A percentile compares a stretch with the other conserved stretches of the same genome.
These are phyloP conservation scores for Rhingia campestris DNA, from an alignment of 2,888 invertebrate genomes.

Conservation along the genomic window DNA sequence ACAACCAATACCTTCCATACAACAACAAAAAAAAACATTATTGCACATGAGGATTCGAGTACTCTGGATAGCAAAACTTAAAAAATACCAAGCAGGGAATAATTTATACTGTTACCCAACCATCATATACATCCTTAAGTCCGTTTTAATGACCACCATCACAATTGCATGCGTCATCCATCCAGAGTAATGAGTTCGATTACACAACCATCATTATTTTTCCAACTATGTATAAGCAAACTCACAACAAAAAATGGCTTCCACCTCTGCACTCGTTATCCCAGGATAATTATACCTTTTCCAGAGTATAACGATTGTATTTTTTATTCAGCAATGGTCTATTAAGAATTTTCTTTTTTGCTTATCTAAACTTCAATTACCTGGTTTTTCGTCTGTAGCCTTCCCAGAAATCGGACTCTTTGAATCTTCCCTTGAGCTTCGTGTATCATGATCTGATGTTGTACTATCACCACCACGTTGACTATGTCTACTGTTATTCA, in stretches of 20 bases:
- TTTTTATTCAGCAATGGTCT: background rate
- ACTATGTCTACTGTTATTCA: conserved; percentile 59
- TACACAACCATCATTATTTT: conserved; percentile 43
- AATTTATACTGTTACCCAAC: conserved; percentile 11
- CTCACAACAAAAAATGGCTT: background rate
- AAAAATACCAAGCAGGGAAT: conserved; percentile 9
- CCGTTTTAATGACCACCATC: conserved; percentile 45
- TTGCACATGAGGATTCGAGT: conserved; percentile 44
- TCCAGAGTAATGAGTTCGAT: conserved; percentile 44
- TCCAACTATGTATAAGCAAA: background rate
- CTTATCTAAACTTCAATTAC: conserved; percentile 73
- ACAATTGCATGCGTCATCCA: conserved; percentile 30
- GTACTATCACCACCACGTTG: conserved; percentile 78
- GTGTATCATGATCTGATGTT: conserved; percentile 81
- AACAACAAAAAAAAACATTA: conserved; percentile 9
- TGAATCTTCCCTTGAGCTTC: conserved; percentile 82
- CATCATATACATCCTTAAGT: conserved; percentile 22
- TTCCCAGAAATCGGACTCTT: conserved; percentile 82
- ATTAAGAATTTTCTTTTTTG: background rate
- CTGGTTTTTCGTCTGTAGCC: conserved; percentile 80
- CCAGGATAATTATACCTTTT: conserved; percentile 21
- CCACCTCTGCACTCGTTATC: background rate
- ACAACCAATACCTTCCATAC: no score
- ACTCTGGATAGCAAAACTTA: conserved; percentile 8
- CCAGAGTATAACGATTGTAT: background rate